Evolutionary conservation across 2,888 invertebrate species (phyloP), one percentile per base, ranked within the genome.

Genomic region (Laothoe populi): DNA sequence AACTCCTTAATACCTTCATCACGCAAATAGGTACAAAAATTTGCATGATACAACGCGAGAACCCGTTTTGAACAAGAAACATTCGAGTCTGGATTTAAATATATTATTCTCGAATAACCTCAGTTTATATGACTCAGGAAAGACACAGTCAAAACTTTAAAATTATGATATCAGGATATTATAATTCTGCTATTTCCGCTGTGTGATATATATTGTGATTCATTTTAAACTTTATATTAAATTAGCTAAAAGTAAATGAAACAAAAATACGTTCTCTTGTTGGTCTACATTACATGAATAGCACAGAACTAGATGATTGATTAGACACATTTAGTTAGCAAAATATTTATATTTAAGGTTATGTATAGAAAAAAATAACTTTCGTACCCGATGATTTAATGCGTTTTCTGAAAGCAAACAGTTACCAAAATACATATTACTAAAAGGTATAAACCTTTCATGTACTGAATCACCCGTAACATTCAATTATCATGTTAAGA

Each of bases 51-150:
- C 46, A 23, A 23, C 48, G 23, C 24, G n/a, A 31, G 16, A 53
- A 53, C 49, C 16, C 8, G 49, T 53, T 53, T 53, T 31, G 16
- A 53, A 26, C 26, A 49, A 26, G 16, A 49, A n/a, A 48, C 24
- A 48, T 2, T 23, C 24, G 49, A 24, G 3, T 53, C 31, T 53
- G 31, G 31, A 16, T 53, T 48, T 13, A 48, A 48, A 24, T 24
- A 10, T 53, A 19, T 16, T 53, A 19, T 53, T n/a, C n/a, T 44
- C 23, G 23, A 23, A 19, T 24, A 48, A 53, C 49, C 49, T 49
- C 31, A 16, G 49, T 53, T 53, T 31, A 31, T 49, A 49, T 31
- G 49, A 53, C 31, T 31, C 26, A 53, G 31, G 49, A 16, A 53
- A 16, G 31, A 31, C n/a, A n/a, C 7, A 8, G 42, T 44, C 16